Percentiles rank a stretch among this genome's conserved stretches.
Evolutionary conservation across 2,113 vertebrate species (phyloP).

Genomic region (Psittacara wagleri): DNA sequence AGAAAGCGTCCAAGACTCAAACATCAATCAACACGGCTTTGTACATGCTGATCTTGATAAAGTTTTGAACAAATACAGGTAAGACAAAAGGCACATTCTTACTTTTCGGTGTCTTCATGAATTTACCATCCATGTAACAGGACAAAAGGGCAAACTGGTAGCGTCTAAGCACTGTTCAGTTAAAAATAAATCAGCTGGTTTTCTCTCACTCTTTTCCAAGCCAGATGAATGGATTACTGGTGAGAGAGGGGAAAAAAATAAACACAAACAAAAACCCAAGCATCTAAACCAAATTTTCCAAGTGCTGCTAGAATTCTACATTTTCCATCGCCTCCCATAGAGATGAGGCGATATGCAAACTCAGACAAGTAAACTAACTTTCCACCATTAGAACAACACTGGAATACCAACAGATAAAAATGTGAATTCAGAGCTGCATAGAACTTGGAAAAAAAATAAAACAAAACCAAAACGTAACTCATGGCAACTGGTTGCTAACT

Average conservation of each 20-base stretch:
- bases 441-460: background rate
- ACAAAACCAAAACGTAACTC: background rate
- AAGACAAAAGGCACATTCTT: background rate
- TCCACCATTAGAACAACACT: background rate
- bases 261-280: background rate
- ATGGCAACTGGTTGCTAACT: background rate
- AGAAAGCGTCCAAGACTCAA: background rate
- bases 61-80: background rate
- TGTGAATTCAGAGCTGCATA: background rate
- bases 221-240: background rate
- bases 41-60: background rate
- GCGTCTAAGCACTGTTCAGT: background rate
- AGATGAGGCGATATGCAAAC: background rate
- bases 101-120: background rate
- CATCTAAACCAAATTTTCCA: background rate
- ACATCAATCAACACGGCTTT: background rate
- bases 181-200: background rate
- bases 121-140: background rate
- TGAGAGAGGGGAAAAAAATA: background rate
- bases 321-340: background rate
- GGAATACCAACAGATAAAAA: background rate
- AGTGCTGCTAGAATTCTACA: background rate
- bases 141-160: background rate
- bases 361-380: background rate
- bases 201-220: background rate